Percentiles rank a stretch among this genome's conserved stretches.
Conservation (phyloP, 1,140 invertebrate genomes). For the Trichonephila inaurata region DNA sequence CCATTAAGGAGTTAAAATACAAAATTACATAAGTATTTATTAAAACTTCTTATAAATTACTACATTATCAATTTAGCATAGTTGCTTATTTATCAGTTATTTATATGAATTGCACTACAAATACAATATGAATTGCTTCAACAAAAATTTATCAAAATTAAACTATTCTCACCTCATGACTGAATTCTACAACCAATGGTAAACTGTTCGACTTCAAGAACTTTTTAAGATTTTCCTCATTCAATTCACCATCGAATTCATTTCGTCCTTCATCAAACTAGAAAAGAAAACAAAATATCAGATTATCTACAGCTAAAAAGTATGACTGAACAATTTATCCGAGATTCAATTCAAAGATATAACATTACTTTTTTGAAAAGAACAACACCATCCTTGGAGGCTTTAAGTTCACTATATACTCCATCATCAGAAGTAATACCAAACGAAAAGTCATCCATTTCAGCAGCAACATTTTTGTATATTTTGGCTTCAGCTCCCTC, state of each 20-base stretch:
- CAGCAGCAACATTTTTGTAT: conserved; percentile 89
- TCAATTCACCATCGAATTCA: conserved; percentile 88
- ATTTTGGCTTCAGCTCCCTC: conserved; percentile 89
- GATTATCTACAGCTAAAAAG: neutral
- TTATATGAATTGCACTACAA: no score
- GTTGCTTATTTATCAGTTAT: no score
- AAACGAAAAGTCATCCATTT: conserved; percentile 93
- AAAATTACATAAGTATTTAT: no score
- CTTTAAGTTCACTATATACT: conserved; percentile 88
- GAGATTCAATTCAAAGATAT: neutral
- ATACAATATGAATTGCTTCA: no score
- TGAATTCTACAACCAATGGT: conserved; percentile 98
- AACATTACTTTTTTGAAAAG: conserved; percentile 92
- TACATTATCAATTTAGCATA: no score
- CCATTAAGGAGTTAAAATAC: no score
- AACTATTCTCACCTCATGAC: conserved; percentile 86
- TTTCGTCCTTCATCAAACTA: conserved; percentile 96
- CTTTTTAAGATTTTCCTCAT: conserved; percentile 87
- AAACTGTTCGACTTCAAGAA: conserved; percentile 93
- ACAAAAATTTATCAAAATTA: neutral
- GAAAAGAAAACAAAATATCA: neutral
- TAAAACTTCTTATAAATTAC: no score
- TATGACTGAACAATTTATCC: neutral
- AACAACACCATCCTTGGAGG: conserved; percentile 87
- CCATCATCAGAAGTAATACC: conserved; percentile 90